A percentile compares a stretch with the other conserved stretches of the same genome.
Conservation (phyloP, 2,113 vertebrate species). For the Brachypteracias leptosomus region DNA sequence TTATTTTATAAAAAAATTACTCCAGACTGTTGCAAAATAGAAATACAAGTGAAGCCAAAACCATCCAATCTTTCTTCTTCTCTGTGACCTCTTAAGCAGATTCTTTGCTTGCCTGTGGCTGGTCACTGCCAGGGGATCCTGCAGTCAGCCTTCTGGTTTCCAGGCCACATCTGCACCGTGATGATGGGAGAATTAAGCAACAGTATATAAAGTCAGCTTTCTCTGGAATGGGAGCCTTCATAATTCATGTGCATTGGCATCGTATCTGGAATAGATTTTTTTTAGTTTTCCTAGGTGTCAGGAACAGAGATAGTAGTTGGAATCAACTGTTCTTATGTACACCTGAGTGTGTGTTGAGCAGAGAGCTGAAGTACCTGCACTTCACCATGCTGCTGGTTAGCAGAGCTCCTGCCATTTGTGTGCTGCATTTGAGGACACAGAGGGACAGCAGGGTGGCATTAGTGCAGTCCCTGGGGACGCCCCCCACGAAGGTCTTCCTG, state of each 20-base stretch:
- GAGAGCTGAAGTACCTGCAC: background rate
- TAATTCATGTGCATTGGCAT: background rate
- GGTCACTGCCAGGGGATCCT: background rate
- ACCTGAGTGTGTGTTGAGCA: background rate
- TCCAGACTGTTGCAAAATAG: background rate
- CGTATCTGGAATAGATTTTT: background rate
- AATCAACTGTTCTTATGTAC: background rate
- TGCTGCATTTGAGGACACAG: rapidly evolving
- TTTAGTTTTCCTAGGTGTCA: background rate
- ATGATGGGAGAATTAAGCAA: background rate
- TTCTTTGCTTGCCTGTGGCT: background rate
- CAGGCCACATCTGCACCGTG: background rate
- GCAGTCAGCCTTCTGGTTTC: background rate
- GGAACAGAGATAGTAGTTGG: background rate
- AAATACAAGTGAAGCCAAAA: background rate
- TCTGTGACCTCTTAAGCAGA: background rate
- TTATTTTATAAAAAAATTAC: background rate
- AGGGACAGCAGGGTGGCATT: background rate
- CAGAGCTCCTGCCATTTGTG: background rate
- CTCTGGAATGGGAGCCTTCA: background rate
- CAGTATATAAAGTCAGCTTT: background rate
- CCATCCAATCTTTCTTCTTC: background rate
- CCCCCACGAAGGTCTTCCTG: background rate
- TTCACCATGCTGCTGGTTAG: rapidly evolving
- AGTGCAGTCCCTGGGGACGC: background rate